These are phyloP conservation scores for Vesta saturnalis DNA, from an alignment of 2,888 invertebrate species.

Conservation along the genomic window DNA sequence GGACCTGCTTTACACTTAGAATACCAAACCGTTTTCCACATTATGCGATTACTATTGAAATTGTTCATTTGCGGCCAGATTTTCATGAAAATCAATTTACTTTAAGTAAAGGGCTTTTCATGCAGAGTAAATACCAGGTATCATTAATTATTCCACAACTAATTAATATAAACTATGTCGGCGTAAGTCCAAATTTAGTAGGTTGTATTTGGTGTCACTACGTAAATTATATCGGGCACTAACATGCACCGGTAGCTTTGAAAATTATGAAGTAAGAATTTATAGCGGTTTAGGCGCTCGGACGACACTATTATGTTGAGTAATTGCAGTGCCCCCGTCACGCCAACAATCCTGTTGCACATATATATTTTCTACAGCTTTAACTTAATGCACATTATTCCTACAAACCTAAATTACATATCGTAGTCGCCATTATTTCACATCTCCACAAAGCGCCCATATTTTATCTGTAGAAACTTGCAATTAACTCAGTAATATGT, in stretches of 20 bases:
- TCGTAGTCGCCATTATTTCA: not conserved
- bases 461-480: no score
- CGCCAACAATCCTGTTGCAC: constrained; percentile 22
- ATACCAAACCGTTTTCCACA: constrained; percentile 41
- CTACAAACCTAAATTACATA: no score
- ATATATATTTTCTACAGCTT: constrained; percentile 10
- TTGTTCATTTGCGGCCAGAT: constrained; percentile 21
- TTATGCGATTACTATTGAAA: constrained; percentile 32
- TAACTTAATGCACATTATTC: not conserved
- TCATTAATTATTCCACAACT: constrained; percentile 24
- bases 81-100: constrained; percentile 25
- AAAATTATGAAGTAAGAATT: constrained; percentile 39
- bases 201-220: constrained; percentile 9
- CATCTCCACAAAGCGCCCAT: no score
- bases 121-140: not conserved
- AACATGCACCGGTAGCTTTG: constrained; percentile 35
- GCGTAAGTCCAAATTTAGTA: constrained; percentile 17
- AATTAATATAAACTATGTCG: constrained; percentile 19
- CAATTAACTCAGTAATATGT: no score
- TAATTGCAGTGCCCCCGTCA: constrained; percentile 29
- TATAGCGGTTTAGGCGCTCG: constrained; percentile 35
- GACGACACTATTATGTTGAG: constrained; percentile 35
- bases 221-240: constrained; percentile 28
- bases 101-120: constrained; percentile 8
- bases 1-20: constrained; percentile 40